Evolutionary conservation across 1,140 invertebrate genomes (phyloP).

Genomic region (Drosophila paulistorum): DNA sequence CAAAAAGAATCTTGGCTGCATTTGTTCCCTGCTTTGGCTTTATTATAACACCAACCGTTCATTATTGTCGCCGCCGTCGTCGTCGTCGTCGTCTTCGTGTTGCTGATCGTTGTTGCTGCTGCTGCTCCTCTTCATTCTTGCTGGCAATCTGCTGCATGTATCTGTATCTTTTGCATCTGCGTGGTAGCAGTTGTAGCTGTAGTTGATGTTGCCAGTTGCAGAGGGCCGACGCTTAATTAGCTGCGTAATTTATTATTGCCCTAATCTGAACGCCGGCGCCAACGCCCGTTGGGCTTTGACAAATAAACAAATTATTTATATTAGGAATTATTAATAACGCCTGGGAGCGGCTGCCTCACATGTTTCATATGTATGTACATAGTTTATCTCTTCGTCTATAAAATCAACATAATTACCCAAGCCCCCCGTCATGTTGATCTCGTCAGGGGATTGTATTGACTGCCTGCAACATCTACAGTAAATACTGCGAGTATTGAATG

Average conservation of each 20-base stretch:
- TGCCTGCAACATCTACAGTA: neutral
- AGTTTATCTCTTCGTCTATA: conserved; percentile 48
- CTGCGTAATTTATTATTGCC: conserved; percentile 77
- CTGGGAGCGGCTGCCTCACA: conserved; percentile 5
- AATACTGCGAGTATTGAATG: no score
- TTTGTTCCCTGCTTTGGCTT: conserved; percentile 42
- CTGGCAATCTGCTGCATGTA: conserved; percentile 65
- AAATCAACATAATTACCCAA: conserved; percentile 70
- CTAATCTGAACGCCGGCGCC: conserved; percentile 63
- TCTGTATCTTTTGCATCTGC: conserved; percentile 75
- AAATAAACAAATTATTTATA: conserved; percentile 78
- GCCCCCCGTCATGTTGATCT: neutral
- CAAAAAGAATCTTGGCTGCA: conserved; percentile 22
- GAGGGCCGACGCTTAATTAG: conserved; percentile 70
- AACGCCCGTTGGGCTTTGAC: conserved; percentile 66
- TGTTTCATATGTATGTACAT: conserved; percentile 1
- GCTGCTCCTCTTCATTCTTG: conserved; percentile 16
- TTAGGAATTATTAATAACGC: conserved; percentile 68
- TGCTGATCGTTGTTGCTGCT: conserved; percentile 6
- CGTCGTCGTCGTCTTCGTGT: conserved; percentile 15
- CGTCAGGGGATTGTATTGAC: neutral
- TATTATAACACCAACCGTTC: conserved; percentile 72
- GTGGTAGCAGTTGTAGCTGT: conserved; percentile 64
- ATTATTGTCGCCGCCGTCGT: conserved; percentile 56
- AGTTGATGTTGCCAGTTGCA: conserved; percentile 44